Conservation (phyloP, 2,888 invertebrate species). For the Lacanobia wlatinum region DNA sequence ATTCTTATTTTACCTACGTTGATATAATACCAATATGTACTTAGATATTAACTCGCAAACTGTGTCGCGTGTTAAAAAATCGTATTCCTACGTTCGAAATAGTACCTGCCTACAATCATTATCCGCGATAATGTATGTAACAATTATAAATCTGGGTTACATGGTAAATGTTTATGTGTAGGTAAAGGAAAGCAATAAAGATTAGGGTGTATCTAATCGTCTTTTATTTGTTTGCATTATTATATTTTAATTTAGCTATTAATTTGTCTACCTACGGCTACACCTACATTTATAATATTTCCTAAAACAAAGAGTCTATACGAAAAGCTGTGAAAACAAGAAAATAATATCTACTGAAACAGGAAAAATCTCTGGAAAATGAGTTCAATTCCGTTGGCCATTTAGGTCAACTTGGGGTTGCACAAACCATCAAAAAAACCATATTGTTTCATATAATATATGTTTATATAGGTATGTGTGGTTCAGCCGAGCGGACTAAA, state of each 20-base stretch:
- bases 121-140: background rate
- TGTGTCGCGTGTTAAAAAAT: constrained; percentile 15
- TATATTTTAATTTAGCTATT: background rate
- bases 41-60: background rate
- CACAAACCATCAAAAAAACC: constrained; percentile 60
- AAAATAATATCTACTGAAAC: constrained; percentile 48
- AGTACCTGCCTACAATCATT: constrained; percentile 4
- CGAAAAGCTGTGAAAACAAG: constrained; percentile 45
- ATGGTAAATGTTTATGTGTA: background rate
- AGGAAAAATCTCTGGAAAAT: constrained; percentile 60
- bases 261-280: background rate
- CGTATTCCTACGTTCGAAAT: constrained; percentile 1
- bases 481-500: constrained; percentile 48
- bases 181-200: background rate
- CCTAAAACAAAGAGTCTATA: constrained; percentile 38
- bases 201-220: background rate
- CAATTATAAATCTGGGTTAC: constrained; percentile 4
- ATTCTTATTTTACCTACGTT: background rate
- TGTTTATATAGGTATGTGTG: constrained; percentile 31
- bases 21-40: background rate
- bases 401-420: constrained; percentile 63
- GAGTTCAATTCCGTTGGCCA: constrained; percentile 58
- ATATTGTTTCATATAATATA: constrained; percentile 51
- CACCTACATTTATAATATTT: no score
- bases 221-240: background rate